Conservation (phyloP, 2,113 vertebrate genomes). For the Elachura formosa region DNA sequence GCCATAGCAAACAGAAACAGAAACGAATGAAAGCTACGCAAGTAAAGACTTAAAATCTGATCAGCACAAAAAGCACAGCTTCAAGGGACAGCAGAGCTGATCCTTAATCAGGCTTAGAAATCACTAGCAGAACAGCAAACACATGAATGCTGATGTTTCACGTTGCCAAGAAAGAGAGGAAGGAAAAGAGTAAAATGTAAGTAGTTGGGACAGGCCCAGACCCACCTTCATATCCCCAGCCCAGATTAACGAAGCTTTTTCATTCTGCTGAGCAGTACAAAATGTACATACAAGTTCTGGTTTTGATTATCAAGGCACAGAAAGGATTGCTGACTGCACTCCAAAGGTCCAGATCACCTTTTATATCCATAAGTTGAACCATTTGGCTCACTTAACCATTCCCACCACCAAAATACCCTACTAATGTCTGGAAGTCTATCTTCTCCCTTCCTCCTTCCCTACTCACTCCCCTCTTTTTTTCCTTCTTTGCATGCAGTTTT, state of each 20-base stretch:
- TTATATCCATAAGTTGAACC: neutral
- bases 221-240: neutral
- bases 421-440: neutral
- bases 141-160: neutral
- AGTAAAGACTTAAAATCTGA: neutral
- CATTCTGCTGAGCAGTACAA: neutral
- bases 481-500: neutral
- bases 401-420: neutral
- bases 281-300: neutral
- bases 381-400: neutral
- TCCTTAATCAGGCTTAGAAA: neutral
- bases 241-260: neutral
- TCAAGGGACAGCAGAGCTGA: neutral
- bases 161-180: neutral
- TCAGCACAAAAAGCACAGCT: neutral
- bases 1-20: neutral
- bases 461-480: neutral
- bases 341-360: neutral
- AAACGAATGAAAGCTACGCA: neutral
- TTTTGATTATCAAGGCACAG: conserved; percentile 1
- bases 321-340: neutral
- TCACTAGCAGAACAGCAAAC: neutral
- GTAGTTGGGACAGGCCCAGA: neutral
- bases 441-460: neutral
- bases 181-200: neutral